Conservation (phyloP, 2,797 vertebrate species). For the Acridotheres tristis region DNA sequence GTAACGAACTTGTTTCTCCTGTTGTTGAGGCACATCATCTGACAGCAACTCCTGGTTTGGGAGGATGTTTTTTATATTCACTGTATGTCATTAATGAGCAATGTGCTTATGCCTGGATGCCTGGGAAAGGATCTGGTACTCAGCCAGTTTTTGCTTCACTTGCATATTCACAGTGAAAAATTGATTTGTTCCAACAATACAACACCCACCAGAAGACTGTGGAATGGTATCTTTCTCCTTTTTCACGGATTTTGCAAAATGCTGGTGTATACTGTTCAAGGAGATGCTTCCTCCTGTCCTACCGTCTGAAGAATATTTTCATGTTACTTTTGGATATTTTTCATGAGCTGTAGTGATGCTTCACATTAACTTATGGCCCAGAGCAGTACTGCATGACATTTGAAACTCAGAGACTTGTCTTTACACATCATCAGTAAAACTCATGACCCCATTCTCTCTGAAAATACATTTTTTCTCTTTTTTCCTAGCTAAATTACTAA, state of each 20-base stretch:
- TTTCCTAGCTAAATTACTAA: not conserved
- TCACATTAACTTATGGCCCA: not conserved
- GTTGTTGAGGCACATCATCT: not conserved
- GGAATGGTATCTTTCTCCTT: not conserved
- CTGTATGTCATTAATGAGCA: not conserved
- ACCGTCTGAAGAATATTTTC: not conserved
- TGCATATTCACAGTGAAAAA: not conserved
- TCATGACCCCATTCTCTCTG: not conserved
- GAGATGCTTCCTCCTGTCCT: not conserved
- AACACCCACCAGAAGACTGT: not conserved
- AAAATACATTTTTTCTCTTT: not conserved
- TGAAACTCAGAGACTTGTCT: not conserved
- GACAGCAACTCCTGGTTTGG: not conserved
- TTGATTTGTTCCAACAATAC: not conserved
- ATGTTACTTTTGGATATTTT: not conserved
- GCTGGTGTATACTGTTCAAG: not conserved
- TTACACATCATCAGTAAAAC: not conserved
- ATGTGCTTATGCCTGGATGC: not conserved
- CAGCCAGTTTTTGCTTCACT: not conserved
- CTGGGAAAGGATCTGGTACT: not conserved
- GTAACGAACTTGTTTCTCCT: not conserved
- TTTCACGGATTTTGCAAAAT: not conserved
- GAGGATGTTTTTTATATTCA: not conserved
- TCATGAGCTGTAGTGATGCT: not conserved
- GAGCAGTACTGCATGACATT: not conserved